Evolutionary conservation across 2,113 vertebrate species (phyloP).

Genomic region (Pseudorasbora parva): DNA sequence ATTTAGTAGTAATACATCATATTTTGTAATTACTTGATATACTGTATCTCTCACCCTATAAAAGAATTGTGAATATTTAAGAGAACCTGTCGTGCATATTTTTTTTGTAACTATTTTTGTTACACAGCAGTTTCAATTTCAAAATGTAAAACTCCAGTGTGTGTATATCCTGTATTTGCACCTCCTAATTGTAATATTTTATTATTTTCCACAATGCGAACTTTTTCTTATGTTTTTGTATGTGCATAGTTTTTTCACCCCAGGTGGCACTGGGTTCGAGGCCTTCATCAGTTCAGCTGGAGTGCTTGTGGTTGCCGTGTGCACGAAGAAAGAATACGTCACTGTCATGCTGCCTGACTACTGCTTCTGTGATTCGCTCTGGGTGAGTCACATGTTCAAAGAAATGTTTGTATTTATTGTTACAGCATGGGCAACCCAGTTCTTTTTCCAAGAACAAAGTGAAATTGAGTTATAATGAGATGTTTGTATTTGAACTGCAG

Average conservation of each 20-base stretch:
- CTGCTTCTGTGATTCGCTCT: constrained; percentile 96
- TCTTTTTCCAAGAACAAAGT: no score
- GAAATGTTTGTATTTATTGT: neutral
- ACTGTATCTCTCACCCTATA: no score
- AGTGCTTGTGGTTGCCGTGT: constrained; percentile 91
- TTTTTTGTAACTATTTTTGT: no score
- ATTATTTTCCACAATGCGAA: neutral
- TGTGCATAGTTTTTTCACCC: constrained; percentile 88
- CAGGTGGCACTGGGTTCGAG: constrained; percentile 92
- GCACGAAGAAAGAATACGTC: constrained; percentile 95
- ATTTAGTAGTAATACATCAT: no score
- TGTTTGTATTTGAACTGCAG: constrained; percentile 70
- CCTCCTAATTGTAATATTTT: neutral
- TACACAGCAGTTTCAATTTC: no score
- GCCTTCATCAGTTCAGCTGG: constrained; percentile 91
- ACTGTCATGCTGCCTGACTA: constrained; percentile 95
- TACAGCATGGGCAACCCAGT: no score
- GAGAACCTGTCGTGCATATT: no score
- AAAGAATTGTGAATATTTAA: no score
- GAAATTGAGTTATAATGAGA: neutral
- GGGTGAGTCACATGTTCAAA: constrained; percentile 77
- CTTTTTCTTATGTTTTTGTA: constrained; percentile 39
- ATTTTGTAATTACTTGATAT: no score
- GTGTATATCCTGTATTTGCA: neutral
- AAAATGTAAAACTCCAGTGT: no score